These are phyloP conservation scores for Parazoanthus darwini DNA, from an alignment of 92 coral and sea anemone species.

Conservation along the genomic window DNA sequence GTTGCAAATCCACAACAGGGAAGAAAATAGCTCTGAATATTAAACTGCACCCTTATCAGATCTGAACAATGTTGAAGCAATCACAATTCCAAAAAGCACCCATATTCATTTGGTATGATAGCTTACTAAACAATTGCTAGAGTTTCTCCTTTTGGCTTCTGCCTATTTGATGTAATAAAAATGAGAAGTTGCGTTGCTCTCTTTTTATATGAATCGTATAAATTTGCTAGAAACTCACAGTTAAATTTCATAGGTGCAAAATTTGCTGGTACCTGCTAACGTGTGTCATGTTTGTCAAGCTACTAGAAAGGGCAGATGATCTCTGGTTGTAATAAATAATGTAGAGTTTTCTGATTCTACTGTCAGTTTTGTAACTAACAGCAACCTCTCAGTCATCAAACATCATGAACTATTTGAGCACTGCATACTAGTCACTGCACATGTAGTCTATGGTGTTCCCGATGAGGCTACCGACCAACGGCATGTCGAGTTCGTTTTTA, in stretches of 20 bases:
- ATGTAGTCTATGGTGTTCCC: too few relatives aligned
- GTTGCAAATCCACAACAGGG: neutral
- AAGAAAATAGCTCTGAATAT: neutral
- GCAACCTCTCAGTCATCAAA: neutral
- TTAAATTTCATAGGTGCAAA: neutral
- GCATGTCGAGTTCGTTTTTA: too few relatives aligned
- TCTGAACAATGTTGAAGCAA: neutral
- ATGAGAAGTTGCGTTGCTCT: neutral
- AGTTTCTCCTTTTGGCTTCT: neutral
- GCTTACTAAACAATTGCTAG: neutral
- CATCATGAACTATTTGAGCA: neutral
- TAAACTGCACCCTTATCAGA: neutral
- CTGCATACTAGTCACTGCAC: neutral
- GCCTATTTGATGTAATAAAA: neutral
- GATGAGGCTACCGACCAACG: too few relatives aligned
- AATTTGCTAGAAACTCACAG: neutral
- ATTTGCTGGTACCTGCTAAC: conserved; percentile 56
- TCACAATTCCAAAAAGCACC: neutral
- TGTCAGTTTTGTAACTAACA: neutral
- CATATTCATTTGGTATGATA: neutral
- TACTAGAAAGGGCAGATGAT: conserved; percentile 16
- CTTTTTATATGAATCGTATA: neutral
- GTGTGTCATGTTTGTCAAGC: conserved; percentile 12
- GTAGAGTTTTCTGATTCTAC: neutral
- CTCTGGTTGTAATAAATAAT: neutral